Base-by-base conservation (phyloP, 1,140 invertebrate genomes). In the Coelopa frigida region DNA sequence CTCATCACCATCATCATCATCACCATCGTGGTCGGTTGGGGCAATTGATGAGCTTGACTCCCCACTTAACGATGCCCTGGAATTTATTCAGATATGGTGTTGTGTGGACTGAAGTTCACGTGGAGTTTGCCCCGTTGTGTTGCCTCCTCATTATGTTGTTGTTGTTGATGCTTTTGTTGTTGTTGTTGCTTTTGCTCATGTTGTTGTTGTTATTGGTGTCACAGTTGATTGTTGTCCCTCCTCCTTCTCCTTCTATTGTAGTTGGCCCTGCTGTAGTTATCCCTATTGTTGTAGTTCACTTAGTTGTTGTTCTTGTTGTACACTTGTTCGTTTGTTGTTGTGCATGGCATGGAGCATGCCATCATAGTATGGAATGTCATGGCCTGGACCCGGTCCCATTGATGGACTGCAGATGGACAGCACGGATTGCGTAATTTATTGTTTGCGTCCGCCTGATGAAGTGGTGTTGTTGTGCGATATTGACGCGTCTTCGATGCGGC, bases 401-500 rank as follows among this genome's bases (percentile, higher is more conserved):
- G 60, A 63, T 63, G 60, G 60, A 63, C 60, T 63, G 52, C 59
- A 63, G 60, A 64, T 58, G 60, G 60, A 61, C 61, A 46, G 57
- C 61, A 63, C 55, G 61, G 61, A 63, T 63, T 63, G 61, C 61
- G 61, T 63, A 63, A 63, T 63, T 63, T 63, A 63, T 63, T 63
- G 61, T 61, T 64, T 60, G 56, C 53, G 39, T 35, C 12, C 46
- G 33, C 33, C 53, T 62, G 61, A 63, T 63, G 63, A 63, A 63
- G 61, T 61, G 56, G 54, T 64, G 59, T 61, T 56, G 52, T 44
- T 32, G 27, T 42, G 39, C 31, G 14, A n/a, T 44, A 35, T 44
- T 44, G 42, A 35, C 42, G 35, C 35, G 42, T n/a, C n/a, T n/a
- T n/a, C n/a, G n/a, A n/a, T n/a, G n/a, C n/a, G n/a, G n/a, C n/a